These are phyloP conservation scores for Bathynomus jamesi DNA, from an alignment of 1,140 invertebrate genomes.

Conservation along the genomic window DNA sequence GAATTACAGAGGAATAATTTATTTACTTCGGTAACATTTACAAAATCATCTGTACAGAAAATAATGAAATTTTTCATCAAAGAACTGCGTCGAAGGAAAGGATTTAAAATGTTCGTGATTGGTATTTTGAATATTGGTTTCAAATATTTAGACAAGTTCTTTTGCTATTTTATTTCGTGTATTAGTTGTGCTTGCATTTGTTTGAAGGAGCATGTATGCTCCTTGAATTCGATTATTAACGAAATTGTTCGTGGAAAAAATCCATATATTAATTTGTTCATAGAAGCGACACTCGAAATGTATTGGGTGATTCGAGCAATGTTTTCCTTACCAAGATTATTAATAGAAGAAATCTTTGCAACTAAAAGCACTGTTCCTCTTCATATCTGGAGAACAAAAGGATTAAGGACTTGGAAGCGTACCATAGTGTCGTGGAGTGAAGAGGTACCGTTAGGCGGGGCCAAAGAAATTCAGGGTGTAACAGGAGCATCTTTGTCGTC, in stretches of 20 bases:
- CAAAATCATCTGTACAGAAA: no score
- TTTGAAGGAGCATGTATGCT: background rate
- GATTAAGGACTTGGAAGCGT: slow-evolving; percentile 3
- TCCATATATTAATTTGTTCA: background rate
- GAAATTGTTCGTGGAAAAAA: background rate
- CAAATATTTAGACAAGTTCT: background rate
- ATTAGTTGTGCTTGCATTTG: background rate
- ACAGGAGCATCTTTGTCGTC: slow-evolving; percentile 26
- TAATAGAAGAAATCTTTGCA: slow-evolving; percentile 22
- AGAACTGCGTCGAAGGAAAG: no score
- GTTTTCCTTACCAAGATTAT: slow-evolving; percentile 22
- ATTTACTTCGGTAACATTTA: no score
- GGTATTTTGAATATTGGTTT: background rate
- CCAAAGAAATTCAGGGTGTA: slow-evolving; percentile 19
- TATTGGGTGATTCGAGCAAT: slow-evolving; percentile 31
- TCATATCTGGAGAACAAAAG: slow-evolving; percentile 13
- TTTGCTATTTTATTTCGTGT: background rate
- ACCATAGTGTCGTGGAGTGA: slow-evolving; percentile 29
- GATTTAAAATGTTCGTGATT: background rate
- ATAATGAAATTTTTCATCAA: no score
- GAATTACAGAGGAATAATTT: background rate
- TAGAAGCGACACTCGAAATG: slow-evolving; percentile 16
- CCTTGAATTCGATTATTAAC: background rate
- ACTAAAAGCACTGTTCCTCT: slow-evolving; percentile 16
- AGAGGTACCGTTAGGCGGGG: slow-evolving; percentile 17